phyloP scores from a whole-genome alignment of 2,797 vertebrate species.

The Hirundo rustica region DNA sequence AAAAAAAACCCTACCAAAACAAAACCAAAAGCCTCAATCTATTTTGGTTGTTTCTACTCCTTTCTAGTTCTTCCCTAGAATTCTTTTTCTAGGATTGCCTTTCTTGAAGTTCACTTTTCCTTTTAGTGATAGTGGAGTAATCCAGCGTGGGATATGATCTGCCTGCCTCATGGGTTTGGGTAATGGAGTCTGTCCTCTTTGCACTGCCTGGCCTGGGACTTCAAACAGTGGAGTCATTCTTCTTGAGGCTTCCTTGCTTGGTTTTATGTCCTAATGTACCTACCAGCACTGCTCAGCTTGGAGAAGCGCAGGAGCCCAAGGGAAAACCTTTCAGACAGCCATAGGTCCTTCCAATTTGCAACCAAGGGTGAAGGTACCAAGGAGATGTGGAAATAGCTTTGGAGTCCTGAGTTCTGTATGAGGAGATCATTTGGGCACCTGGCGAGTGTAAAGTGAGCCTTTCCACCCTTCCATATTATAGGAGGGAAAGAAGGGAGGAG shows the following conservation, averaged over 20 bases:
- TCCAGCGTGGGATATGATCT: not conserved
- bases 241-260: not conserved
- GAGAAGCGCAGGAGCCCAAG: not conserved
- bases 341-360: not conserved
- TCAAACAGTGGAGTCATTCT: not conserved
- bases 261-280: not conserved
- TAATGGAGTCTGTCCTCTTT: not conserved
- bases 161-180: not conserved
- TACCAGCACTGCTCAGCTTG: not conserved
- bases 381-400: not conserved
- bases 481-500: not conserved
- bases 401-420: not conserved
- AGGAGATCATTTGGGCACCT: not conserved
- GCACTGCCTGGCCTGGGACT: not conserved
- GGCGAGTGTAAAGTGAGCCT: not conserved
- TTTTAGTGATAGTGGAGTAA: not conserved
- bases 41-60: not conserved
- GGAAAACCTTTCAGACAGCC: not conserved
- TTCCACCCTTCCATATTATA: not conserved
- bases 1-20: fast-evolving
- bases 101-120: not conserved
- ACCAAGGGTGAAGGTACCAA: not conserved
- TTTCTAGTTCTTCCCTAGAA: not conserved
- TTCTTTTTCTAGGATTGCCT: not conserved
- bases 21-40: not conserved